These are phyloP conservation scores for Itoplectis maculator DNA, from an alignment of 2,888 invertebrate genomes.

Conservation along the genomic window DNA sequence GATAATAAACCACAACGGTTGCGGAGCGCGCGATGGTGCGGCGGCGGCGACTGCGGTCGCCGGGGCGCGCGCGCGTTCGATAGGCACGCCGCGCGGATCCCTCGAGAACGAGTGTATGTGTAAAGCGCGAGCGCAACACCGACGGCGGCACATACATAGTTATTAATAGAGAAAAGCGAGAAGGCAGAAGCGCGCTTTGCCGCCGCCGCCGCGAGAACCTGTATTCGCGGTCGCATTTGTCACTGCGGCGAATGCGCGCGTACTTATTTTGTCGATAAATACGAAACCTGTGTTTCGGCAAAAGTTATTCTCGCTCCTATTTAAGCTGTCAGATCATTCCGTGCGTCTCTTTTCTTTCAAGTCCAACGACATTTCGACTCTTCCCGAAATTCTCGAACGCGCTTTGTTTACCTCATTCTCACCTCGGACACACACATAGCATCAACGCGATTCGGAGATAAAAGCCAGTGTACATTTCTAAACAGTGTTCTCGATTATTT, in stretches of 20 bases:
- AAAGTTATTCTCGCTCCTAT: neutral
- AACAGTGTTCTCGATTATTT: no score
- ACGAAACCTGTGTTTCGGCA: no score
- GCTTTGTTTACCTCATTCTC: no score
- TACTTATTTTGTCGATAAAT: neutral
- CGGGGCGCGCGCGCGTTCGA: slow-evolving; percentile 63
- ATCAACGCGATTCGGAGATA: no score
- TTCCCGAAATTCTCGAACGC: no score
- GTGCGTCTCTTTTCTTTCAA: no score
- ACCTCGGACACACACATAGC: no score
- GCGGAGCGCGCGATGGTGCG: slow-evolving; percentile 54
- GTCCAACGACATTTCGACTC: no score
- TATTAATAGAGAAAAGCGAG: slow-evolving; percentile 51
- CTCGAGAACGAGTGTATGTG: slow-evolving; percentile 32
- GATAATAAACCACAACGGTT: slow-evolving; percentile 70
- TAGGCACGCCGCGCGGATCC: slow-evolving; percentile 66
- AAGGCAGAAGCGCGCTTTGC: slow-evolving; percentile 51
- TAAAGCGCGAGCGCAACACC: neutral
- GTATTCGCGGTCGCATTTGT: slow-evolving; percentile 62
- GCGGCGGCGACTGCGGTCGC: slow-evolving; percentile 20
- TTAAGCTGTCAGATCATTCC: neutral
- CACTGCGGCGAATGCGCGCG: slow-evolving; percentile 41
- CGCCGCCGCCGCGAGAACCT: slow-evolving; percentile 59
- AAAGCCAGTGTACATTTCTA: no score
- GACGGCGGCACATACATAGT: slow-evolving; percentile 1